Conservation (phyloP, 1,140 invertebrate genomes). For the Danaus melanippus region DNA sequence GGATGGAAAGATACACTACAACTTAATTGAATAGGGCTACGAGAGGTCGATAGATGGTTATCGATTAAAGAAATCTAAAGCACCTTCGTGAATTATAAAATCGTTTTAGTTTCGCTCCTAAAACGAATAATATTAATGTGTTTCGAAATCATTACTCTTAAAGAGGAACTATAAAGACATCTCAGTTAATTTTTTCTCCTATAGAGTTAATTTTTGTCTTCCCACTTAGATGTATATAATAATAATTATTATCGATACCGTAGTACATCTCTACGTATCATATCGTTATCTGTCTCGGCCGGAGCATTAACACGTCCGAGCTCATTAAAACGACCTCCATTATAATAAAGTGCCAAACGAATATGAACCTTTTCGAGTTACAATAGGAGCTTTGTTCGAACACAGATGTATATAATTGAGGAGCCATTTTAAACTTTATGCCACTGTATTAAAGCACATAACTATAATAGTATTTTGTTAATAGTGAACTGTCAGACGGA, state of each 20-base stretch:
- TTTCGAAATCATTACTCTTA: too few species aligned
- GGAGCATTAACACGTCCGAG: constrained; percentile 56
- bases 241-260: too few species aligned
- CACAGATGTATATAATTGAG: too few species aligned
- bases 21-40: constrained; percentile 62
- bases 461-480: too few species aligned
- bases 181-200: too few species aligned
- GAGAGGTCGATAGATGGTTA: constrained; percentile 31
- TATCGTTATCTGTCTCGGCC: constrained; percentile 49
- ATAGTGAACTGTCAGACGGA: too few species aligned
- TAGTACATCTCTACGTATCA: constrained; percentile 31
- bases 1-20: constrained; percentile 42
- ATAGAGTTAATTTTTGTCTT: too few species aligned
- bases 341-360: constrained; percentile 9
- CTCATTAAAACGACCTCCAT: constrained; percentile 49
- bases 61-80: constrained; percentile 11
- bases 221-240: too few species aligned
- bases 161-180: too few species aligned
- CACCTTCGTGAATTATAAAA: neutral
- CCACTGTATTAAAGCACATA: too few species aligned
- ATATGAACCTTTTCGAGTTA: constrained; percentile 7
- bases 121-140: neutral
- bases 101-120: neutral
- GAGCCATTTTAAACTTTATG: too few species aligned
- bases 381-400: constrained; percentile 1